Percentiles rank a stretch among this genome's conserved stretches.
Conservation (phyloP, 2,888 invertebrate species). For the Leistus spinibarbis region DNA sequence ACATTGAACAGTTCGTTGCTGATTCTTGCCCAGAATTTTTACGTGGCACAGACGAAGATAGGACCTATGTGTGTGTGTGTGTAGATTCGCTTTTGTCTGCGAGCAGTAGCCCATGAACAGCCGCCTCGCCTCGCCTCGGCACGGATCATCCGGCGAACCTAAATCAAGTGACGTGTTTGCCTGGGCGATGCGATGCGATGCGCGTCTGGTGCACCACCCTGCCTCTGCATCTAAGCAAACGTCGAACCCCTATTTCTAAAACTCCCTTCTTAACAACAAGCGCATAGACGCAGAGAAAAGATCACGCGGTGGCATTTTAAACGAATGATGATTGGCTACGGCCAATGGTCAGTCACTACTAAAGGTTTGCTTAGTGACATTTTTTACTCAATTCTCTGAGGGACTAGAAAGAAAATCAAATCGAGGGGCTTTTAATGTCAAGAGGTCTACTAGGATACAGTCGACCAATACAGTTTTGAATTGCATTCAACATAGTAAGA, state of each 20-base stretch:
- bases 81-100: slow-evolving; percentile 27
- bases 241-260: neutral
- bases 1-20: neutral
- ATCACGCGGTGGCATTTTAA: neutral
- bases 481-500: too few species aligned
- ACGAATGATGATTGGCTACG: neutral
- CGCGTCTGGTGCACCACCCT: neutral
- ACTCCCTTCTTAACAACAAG: neutral
- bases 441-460: neutral
- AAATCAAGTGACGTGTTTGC: slow-evolving; percentile 32
- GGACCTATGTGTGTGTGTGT: neutral
- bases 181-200: neutral
- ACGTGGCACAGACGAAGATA: neutral
- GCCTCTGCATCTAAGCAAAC: neutral
- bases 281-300: neutral
- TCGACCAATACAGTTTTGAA: too few species aligned
- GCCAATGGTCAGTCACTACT: neutral
- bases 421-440: neutral
- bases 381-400: neutral
- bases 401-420: neutral
- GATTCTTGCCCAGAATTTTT: neutral
- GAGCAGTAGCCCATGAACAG: slow-evolving; percentile 31
- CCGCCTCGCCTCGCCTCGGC: slow-evolving; percentile 7
- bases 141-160: slow-evolving; percentile 29
- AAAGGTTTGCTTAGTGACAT: neutral